These are phyloP conservation scores for Camponotus fellah DNA, from an alignment of 2,888 invertebrate genomes.

Conservation along the genomic window DNA sequence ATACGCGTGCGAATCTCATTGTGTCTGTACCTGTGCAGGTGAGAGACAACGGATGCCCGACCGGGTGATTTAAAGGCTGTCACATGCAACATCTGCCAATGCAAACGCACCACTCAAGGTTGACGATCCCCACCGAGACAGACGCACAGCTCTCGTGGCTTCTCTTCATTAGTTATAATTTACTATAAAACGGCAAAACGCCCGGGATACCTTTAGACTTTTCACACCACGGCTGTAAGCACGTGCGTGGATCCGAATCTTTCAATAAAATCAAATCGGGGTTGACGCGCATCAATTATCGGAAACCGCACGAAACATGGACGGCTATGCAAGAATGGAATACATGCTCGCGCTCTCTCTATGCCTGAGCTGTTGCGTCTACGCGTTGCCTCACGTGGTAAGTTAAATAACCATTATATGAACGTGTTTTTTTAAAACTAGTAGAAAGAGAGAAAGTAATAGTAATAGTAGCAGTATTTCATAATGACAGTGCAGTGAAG, in stretches of 20 bases:
- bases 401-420: slow-evolving; percentile 66
- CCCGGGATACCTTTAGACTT: slow-evolving; percentile 80
- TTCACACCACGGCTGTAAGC: slow-evolving; percentile 77
- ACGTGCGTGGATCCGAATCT: slow-evolving; percentile 54
- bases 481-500: neutral
- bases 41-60: slow-evolving; percentile 67
- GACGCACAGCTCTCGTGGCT: slow-evolving; percentile 51
- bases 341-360: slow-evolving; percentile 51
- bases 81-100: slow-evolving; percentile 85
- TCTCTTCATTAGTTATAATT: slow-evolving; percentile 85
- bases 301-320: slow-evolving; percentile 36
- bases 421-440: neutral
- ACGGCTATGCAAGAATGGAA: slow-evolving; percentile 47
- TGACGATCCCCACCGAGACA: slow-evolving; percentile 76
- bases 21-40: slow-evolving; percentile 62
- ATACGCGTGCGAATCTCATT: slow-evolving; percentile 31
- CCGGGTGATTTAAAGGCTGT: slow-evolving; percentile 83
- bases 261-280: slow-evolving; percentile 20
- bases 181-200: slow-evolving; percentile 86
- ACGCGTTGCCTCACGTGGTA: slow-evolving; percentile 78
- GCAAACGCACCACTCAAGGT: slow-evolving; percentile 85
- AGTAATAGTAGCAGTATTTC: neutral
- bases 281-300: neutral
- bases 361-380: slow-evolving; percentile 63
- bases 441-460: neutral